A percentile compares a stretch with the other conserved stretches of the same genome.
Evolutionary conservation across 1,140 invertebrate species (phyloP).

Genomic region (Cardiocondyla obscurior): DNA sequence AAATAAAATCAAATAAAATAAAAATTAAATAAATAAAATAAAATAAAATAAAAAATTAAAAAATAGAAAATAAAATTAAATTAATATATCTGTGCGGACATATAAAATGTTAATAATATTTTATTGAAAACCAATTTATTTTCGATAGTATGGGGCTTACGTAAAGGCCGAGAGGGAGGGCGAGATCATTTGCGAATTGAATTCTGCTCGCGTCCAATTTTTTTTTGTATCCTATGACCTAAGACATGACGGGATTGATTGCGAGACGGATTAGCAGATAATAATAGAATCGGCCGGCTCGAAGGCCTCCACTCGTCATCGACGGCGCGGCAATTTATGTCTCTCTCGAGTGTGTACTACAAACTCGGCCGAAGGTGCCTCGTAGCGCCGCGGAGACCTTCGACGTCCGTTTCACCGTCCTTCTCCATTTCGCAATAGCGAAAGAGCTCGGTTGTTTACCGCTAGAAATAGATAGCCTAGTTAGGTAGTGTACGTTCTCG

Average conservation of each 20-base stretch:
- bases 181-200: background rate
- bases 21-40: too few relatives aligned
- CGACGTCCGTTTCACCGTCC: conserved; percentile 63
- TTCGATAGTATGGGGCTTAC: background rate
- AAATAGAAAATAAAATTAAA: too few relatives aligned
- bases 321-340: conserved; percentile 54
- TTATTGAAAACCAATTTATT: background rate
- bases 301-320: conserved; percentile 54
- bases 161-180: background rate
- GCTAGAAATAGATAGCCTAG: conserved; percentile 73
- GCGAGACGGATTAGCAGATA: conserved; percentile 25
- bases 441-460: conserved; percentile 61
- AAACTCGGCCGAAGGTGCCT: conserved; percentile 2
- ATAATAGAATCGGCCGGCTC: conserved; percentile 54
- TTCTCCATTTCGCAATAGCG: conserved; percentile 66
- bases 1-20: background rate
- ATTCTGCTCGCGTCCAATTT: background rate
- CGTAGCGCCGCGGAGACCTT: conserved; percentile 63
- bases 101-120: too few relatives aligned
- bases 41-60: too few relatives aligned
- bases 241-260: conserved; percentile 31
- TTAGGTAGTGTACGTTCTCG: conserved; percentile 68
- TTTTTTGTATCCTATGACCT: conserved; percentile 22
- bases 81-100: too few relatives aligned
- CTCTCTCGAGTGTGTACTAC: conserved; percentile 30